phyloP scores from a whole-genome alignment of 2,113 vertebrate genomes.

The Ginglymostoma cirratum region DNA sequence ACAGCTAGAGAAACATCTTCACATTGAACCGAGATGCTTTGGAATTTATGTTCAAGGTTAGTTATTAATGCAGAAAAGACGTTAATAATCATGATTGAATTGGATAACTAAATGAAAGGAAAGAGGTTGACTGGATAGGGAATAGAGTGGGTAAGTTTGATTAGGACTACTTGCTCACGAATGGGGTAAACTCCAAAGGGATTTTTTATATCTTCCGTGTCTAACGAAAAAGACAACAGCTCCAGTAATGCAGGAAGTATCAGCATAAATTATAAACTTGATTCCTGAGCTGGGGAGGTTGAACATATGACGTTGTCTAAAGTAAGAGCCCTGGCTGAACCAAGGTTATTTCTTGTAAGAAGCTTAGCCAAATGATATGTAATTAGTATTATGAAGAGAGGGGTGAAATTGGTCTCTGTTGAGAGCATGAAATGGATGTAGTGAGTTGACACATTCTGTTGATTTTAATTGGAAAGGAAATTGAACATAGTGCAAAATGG shows the following conservation, averaged over 20 bases:
- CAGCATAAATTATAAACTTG: not conserved
- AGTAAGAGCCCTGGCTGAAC: not conserved
- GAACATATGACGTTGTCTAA: not conserved
- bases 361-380: not conserved
- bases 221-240: not conserved
- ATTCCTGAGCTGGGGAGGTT: not conserved
- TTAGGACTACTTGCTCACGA: not conserved
- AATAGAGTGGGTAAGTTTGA: not conserved
- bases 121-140: not conserved
- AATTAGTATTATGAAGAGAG: not conserved
- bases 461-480: not conserved
- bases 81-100: not conserved
- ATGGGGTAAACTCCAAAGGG: not conserved
- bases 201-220: not conserved
- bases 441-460: not conserved
- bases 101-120: not conserved
- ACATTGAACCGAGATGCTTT: not conserved
- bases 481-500: not conserved
- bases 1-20: not conserved
- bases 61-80: not conserved
- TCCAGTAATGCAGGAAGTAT: not conserved
- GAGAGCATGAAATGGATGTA: not conserved
- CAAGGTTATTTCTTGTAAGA: not conserved
- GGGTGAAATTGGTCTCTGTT: not conserved
- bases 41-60: not conserved